These are phyloP conservation scores for Lepidiolamprologus cunningtoni DNA, from an alignment of 2,113 vertebrate species.

Conservation along the genomic window DNA sequence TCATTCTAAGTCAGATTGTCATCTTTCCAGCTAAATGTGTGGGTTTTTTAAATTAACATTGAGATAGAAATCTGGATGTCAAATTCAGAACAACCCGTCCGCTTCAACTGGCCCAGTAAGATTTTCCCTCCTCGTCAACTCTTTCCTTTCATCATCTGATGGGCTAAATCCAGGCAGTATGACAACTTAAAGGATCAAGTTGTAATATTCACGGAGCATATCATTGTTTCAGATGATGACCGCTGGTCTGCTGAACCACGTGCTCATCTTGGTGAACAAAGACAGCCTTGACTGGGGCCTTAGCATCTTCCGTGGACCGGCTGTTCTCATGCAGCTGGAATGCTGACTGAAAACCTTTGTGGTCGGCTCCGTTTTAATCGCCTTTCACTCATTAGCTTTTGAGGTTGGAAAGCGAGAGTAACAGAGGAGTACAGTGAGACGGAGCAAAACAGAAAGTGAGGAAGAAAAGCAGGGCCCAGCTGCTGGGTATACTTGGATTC, in stretches of 20 bases:
- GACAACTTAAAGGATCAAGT: neutral
- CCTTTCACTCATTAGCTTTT: slow-evolving; percentile 38
- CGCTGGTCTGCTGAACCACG: neutral
- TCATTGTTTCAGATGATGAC: slow-evolving; percentile 16
- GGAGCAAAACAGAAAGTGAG: neutral
- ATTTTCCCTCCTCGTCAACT: neutral
- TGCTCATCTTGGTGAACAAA: slow-evolving; percentile 45
- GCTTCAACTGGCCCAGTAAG: neutral
- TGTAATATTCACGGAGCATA: neutral
- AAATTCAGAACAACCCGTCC: neutral
- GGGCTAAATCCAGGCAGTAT: slow-evolving; percentile 11
- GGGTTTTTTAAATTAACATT: neutral
- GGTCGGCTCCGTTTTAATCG: slow-evolving; percentile 28
- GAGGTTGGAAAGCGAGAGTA: slow-evolving; percentile 52
- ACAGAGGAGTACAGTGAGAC: neutral
- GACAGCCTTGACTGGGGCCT: slow-evolving; percentile 46
- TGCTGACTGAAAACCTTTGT: slow-evolving; percentile 49
- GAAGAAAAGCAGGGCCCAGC: slow-evolving; percentile 13
- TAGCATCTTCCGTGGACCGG: slow-evolving; percentile 34
- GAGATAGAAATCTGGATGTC: slow-evolving; percentile 29
- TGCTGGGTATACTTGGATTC: slow-evolving; percentile 37
- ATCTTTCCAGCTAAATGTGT: slow-evolving; percentile 1
- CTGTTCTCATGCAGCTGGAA: slow-evolving; percentile 56
- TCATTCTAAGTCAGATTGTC: neutral
- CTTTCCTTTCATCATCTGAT: slow-evolving; percentile 24